Conservation (phyloP, 1,140 invertebrate species). For the Anadara kagoshimensis region DNA sequence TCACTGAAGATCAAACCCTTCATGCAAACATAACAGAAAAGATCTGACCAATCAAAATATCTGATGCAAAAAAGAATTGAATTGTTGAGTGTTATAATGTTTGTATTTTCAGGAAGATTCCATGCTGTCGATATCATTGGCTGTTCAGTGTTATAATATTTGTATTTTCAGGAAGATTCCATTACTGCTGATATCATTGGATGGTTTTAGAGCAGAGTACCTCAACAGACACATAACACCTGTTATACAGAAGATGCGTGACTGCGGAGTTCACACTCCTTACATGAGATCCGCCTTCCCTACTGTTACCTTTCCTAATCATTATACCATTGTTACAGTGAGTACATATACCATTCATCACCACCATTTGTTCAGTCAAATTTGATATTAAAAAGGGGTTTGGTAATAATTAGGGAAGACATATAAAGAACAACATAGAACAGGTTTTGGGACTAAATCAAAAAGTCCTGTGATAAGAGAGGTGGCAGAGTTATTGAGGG, state of each 20-base stretch:
- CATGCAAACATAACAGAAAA: too few relatives aligned
- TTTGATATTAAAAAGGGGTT: too few relatives aligned
- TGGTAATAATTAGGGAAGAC: too few relatives aligned
- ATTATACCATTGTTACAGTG: slow-evolving; percentile 84
- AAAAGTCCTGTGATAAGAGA: too few relatives aligned
- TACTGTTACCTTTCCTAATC: slow-evolving; percentile 88
- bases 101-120: slow-evolving; percentile 52
- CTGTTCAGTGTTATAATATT: too few relatives aligned
- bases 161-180: slow-evolving; percentile 62
- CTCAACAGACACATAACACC: slow-evolving; percentile 76
- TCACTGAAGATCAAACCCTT: too few relatives aligned
- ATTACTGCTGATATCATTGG: slow-evolving; percentile 80
- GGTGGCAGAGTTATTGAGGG: too few relatives aligned
- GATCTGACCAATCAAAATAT: too few relatives aligned
- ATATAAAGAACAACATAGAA: too few relatives aligned
- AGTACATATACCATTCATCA: background rate
- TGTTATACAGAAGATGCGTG: slow-evolving; percentile 76
- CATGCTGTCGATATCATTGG: slow-evolving; percentile 80
- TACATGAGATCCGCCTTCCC: slow-evolving; percentile 82
- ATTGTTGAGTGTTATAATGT: too few relatives aligned
- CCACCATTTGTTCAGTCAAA: background rate
- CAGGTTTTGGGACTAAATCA: too few relatives aligned
- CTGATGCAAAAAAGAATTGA: too few relatives aligned
- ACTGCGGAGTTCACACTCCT: slow-evolving; percentile 77
- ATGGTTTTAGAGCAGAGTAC: slow-evolving; percentile 84